Base-by-base conservation (phyloP, 2,797 vertebrate species). In the Hemibagrus guttatus region DNA sequence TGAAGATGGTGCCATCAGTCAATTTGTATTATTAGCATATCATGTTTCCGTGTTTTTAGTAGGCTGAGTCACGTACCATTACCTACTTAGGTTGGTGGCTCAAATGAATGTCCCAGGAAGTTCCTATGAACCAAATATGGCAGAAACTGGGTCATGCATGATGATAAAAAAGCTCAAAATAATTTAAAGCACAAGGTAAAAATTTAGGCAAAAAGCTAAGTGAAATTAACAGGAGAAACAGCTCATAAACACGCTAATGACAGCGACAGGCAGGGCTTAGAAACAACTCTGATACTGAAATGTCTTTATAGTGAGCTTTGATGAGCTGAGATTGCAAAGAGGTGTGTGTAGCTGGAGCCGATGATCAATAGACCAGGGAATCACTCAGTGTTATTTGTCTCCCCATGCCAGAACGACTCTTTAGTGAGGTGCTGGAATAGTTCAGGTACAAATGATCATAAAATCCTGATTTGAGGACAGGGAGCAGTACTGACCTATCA, bases 341-440 rank as follows among this genome's bases (percentile, higher is more conserved):
- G 31, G 52, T 39, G 52, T 39, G 52, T 42, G 66, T 71, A n/a
- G 63, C 46, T 54, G 42, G 61, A 64, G 46, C 9, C 0, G 61
- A 49, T 58, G 64, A 71, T 39, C 81, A 83, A 71, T 69, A 83
- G 49, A 56, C 81, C 11, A 66, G 26, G 26, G 61, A 82, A 21
- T 81, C 63, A 46, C 14, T 66, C n/a, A 61, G 2, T 21, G 19
- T 23, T 79, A 78, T 59, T 59, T 79, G 56, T 39, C 12, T 0
- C 39, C 35, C 21, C 26, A 6, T 17, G 4, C 5, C 52, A 75
- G 26, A 78, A 78, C 9, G 9, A 78, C 4, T 58, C 28, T 58
- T 35, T 56, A 56, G 28, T 13, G 54, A 35, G 52, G 7, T 16
- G 6, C 28, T 23, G 54, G 54, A 56, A 56, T 31, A 17, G n/a